Conservation (phyloP, 2,113 vertebrate species). For the Anser cygnoides region DNA sequence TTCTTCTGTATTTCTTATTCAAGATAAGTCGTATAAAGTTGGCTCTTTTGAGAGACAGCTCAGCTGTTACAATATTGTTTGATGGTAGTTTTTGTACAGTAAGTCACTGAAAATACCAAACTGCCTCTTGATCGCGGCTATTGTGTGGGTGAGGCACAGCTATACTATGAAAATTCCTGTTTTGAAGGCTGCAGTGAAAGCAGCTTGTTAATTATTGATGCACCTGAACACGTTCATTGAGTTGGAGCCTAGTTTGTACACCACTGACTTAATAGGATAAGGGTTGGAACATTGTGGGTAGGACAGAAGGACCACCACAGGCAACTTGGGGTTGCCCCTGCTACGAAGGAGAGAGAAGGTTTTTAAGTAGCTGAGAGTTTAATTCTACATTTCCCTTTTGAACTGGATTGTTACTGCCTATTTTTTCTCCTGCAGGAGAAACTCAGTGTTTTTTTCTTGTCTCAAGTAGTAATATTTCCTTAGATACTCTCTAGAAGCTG, state of each 20-base stretch:
- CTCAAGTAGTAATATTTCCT: not conserved
- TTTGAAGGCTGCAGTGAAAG: not conserved
- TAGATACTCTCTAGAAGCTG: not conserved
- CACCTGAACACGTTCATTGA: not conserved
- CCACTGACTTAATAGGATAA: not conserved
- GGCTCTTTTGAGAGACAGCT: not conserved
- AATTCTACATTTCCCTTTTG: not conserved
- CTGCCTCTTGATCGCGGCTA: not conserved
- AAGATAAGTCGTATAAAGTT: not conserved
- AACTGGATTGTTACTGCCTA: not conserved
- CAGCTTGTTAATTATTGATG: not conserved
- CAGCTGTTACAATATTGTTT: not conserved
- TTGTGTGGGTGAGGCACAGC: not conserved
- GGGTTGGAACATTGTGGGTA: not conserved
- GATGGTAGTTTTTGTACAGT: not conserved
- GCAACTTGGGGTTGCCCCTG: not conserved
- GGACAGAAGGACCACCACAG: not conserved
- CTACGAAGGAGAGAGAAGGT: not conserved
- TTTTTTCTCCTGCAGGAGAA: not conserved
- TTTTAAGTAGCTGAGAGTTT: not conserved
- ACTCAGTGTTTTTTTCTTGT: not conserved
- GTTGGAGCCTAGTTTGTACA: not conserved
- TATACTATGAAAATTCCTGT: not conserved
- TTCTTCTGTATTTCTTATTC: not conserved
- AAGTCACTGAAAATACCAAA: not conserved